Evolutionary conservation across 2,888 invertebrate genomes (phyloP).

Genomic region (Drosophila austrosaltans): DNA sequence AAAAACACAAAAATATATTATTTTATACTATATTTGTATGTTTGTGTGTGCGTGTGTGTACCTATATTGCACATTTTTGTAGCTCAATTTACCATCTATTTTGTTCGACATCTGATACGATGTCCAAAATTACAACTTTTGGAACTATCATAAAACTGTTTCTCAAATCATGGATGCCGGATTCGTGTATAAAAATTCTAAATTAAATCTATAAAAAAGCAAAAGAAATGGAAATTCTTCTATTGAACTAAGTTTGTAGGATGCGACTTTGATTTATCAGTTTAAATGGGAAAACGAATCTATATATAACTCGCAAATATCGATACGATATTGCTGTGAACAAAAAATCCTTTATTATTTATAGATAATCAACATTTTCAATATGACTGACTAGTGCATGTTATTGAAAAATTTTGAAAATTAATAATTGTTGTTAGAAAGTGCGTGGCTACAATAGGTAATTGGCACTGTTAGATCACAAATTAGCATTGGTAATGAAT

Average conservation of each 20-base stretch:
- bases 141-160: not conserved
- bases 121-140: not conserved
- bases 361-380: not conserved
- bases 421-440: not conserved
- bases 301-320: not conserved
- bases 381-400: not conserved
- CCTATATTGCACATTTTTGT: conserved; percentile 38
- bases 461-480: conserved; percentile 8
- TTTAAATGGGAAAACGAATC: not conserved
- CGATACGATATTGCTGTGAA: not conserved
- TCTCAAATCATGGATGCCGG: no score
- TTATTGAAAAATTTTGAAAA: not conserved
- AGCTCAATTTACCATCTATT: conserved; percentile 35
- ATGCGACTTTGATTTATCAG: not conserved
- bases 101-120: conserved; percentile 19
- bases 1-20: conserved; percentile 54
- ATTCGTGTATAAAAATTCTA: no score
- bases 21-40: conserved; percentile 16
- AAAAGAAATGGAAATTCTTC: not conserved
- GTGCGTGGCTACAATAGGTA: not conserved
- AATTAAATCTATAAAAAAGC: no score
- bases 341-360: not conserved
- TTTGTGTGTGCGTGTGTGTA: not conserved
- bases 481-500: conserved; percentile 7
- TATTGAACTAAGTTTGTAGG: not conserved